phyloP scores from a whole-genome alignment of 2,797 vertebrate species.

The Myoxocephalus aenaeus region DNA sequence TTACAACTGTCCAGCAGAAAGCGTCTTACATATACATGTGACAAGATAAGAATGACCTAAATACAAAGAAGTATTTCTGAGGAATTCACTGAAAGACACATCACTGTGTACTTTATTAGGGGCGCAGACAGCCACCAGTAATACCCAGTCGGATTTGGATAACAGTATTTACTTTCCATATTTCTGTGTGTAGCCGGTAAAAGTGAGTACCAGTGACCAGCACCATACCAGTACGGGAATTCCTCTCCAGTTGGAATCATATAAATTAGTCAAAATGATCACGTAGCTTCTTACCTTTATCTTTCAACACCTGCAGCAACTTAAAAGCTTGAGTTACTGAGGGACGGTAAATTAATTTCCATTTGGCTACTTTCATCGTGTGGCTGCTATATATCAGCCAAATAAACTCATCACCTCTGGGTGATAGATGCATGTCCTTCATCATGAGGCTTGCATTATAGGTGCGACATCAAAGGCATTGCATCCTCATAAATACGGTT shows the following conservation, averaged over 20 bases:
- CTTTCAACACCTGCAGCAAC: constrained; percentile 40
- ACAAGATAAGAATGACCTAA: not conserved
- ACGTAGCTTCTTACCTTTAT: constrained; percentile 6
- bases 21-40: not conserved
- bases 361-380: constrained; percentile 14
- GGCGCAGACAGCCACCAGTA: accelerated
- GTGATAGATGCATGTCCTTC: constrained; percentile 42
- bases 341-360: constrained; percentile 10
- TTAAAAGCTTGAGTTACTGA: constrained; percentile 25
- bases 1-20: not conserved
- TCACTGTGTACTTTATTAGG: not conserved
- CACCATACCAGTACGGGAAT: not conserved
- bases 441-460: constrained; percentile 24
- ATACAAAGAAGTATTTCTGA: not conserved
- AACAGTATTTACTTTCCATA: not conserved
- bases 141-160: not conserved
- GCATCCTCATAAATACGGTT: constrained; percentile 31
- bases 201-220: not conserved
- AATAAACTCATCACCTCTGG: constrained; percentile 34
- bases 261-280: constrained; percentile 23
- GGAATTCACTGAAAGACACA: not conserved
- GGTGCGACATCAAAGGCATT: constrained; percentile 44
- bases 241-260: not conserved
- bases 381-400: constrained; percentile 22
- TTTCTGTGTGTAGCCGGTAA: not conserved